Base-by-base conservation (phyloP, 2,113 vertebrate genomes). In the Pleuronectes platessa region DNA sequence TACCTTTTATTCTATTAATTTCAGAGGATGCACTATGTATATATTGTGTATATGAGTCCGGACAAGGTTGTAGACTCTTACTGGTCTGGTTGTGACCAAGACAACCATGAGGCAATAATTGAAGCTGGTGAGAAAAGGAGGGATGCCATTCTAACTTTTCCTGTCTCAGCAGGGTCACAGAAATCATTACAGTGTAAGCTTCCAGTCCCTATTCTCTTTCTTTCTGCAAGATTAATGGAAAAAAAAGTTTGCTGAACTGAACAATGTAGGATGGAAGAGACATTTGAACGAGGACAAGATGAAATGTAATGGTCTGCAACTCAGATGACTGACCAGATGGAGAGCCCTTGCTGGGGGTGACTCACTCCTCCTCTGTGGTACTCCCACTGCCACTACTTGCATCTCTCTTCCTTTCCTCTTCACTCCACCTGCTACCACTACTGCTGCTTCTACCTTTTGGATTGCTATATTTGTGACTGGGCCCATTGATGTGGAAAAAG, bases 401-500 rank as follows among this genome's bases (percentile, higher is more conserved):
- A 79, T 83, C 69, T 64, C 68, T 74, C 45, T 73, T 86, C 63
- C 71, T 78, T 73, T 81, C 70, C 85, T 89, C 68, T 63, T 37
- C 86, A 81, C 74, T 86, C 89, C 79, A 81, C 72, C 76, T 24
- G 66, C 87, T 69, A 72, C 74, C 71, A 67, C 76, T 69, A 77
- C 71, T 77, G 56, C 88, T 76, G 79, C 89, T 90, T 89, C 90
- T 87, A 86, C 88, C 87, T 90, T 84, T 88, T 69, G 83, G 87
- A 93, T 88, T 86, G 86, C 92, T 93, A 91, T 94, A 94, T 94
- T 94, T 94, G 93, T 91, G 87, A 89, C 89, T 86, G 91, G 66
- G 89, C 66, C 88, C 88, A 92, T 79, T 90, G 93, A 91, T 92
- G 93, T 93, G 92, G 92, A 94, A 95, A 94, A 95, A 95, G 92